Conservation (phyloP, 2,888 invertebrate species). For the Macrophya alboannulata region DNA sequence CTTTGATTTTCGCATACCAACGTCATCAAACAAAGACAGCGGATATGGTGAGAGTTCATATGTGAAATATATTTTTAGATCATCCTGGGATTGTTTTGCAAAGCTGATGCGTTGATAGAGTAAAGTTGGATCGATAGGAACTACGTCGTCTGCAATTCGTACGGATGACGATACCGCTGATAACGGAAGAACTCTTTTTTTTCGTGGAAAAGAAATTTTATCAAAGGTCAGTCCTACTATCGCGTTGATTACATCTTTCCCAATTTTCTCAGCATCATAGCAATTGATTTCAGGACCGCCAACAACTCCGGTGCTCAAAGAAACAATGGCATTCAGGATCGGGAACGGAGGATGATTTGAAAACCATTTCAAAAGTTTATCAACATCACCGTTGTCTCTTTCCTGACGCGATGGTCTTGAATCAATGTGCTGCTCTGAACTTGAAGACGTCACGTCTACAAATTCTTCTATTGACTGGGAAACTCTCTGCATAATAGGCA, state of each 20-base stretch:
- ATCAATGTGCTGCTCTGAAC: conserved; percentile 57
- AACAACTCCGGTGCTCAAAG: conserved; percentile 61
- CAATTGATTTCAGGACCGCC: conserved; percentile 61
- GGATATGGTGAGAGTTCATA: conserved; percentile 63
- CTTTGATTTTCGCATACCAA: conserved; percentile 63
- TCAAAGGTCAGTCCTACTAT: conserved; percentile 59
- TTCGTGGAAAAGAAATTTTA: conserved; percentile 38
- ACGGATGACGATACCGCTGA: conserved; percentile 57
- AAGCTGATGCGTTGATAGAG: conserved; percentile 65
- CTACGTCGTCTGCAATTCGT: conserved; percentile 58
- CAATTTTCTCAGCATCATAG: conserved; percentile 61
- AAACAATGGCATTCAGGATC: conserved; percentile 54
- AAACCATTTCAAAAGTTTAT: conserved; percentile 46
- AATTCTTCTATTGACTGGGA: conserved; percentile 58
- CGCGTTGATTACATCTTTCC: conserved; percentile 55
- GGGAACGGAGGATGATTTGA: conserved; percentile 51
- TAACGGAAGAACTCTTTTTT: conserved; percentile 49
- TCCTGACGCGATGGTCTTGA: conserved; percentile 44
- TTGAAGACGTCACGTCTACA: conserved; percentile 9
- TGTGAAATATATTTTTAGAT: conserved; percentile 62
- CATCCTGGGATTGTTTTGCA: conserved; percentile 60
- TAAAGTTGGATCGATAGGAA: conserved; percentile 63
- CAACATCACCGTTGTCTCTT: conserved; percentile 50
- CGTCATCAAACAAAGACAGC: conserved; percentile 61
- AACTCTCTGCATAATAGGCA: conserved; percentile 66